Base-by-base conservation (phyloP, 1,140 invertebrate genomes). In the Chionoecetes opilio region DNA sequence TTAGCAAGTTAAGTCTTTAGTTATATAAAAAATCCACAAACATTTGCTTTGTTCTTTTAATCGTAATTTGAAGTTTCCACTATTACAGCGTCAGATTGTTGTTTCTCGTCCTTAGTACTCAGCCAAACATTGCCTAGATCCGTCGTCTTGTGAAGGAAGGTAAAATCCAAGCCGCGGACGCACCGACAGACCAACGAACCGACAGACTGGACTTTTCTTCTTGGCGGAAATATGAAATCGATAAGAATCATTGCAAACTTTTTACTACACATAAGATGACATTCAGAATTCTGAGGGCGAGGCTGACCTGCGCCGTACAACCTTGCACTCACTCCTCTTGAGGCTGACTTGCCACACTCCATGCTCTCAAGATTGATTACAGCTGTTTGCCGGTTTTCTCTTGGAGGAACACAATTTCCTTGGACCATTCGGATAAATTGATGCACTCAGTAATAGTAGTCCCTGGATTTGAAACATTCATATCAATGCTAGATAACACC, bases 391-490 rank as follows among this genome's bases (percentile, higher is more conserved):
- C 63, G 26, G n/a, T 75, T 75, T 75, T 26, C 63, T 75, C 63
- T n/a, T 3, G 63, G 63, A 75, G 63, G n/a, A 75, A 75, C 63
- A 75, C 63, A 75, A 75, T 75, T 75, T 75, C 63, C 63, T 75
- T 26, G 6, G 63, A 26, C 63, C 8, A n/a, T 75, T 75, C 63
- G 21, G 63, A 75, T 75, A 75, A 75, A 75, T 75, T 75, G n/a
- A 75, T 26, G n/a, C 63, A 26, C 63, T n/a, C 63, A 6, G 63
- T 75, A 75, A 75, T 75, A 75, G n/a, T 75, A 75, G 63, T 75
- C 63, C 21, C 21, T 75, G 63, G n/a, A 75, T 75, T 26, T 75
- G 63, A 26, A 75, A 75, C 63, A 75, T n/a, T 75, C 63, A 75
- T 75, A 75, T 75, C n/a, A 75, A 75, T 75, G 26, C 21, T 75